These are phyloP conservation scores for Sebastolobus altivelis DNA, from an alignment of 2,797 vertebrate genomes.

Conservation along the genomic window DNA sequence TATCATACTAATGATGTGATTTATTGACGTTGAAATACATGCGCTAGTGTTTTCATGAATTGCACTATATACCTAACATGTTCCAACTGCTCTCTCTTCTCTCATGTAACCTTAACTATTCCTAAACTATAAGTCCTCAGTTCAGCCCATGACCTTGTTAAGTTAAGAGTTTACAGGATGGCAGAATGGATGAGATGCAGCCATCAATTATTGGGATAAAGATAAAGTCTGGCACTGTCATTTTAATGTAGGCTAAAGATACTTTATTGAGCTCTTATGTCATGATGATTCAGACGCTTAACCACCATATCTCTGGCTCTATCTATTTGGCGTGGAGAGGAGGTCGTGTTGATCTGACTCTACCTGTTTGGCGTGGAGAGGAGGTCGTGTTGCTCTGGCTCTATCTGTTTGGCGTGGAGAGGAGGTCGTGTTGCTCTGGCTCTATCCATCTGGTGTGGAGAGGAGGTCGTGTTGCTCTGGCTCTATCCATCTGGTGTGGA, in stretches of 20 bases:
- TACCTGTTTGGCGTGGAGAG: too few species aligned
- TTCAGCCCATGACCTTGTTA: neutral
- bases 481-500: too few species aligned
- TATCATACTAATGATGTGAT: too few species aligned
- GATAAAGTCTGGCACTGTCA: neutral
- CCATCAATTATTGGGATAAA: neutral
- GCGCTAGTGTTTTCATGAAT: too few species aligned
- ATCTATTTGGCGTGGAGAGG: too few species aligned
- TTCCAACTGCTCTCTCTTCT: neutral
- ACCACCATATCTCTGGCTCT: neutral
- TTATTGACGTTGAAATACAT: too few species aligned
- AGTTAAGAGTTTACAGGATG: neutral
- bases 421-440: too few species aligned
- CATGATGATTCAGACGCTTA: neutral
- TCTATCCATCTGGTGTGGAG: too few species aligned
- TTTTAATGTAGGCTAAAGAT: neutral
- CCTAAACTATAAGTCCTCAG: neutral
- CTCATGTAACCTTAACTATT: neutral
- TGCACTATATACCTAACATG: neutral
- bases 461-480: too few species aligned
- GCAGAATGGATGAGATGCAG: neutral
- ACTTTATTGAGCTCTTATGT: neutral
- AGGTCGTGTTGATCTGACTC: neutral
- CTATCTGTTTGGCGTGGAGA: too few species aligned
- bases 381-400: too few species aligned